phyloP scores from a whole-genome alignment of 2,113 vertebrate genomes.

The Bambusicola thoracicus region DNA sequence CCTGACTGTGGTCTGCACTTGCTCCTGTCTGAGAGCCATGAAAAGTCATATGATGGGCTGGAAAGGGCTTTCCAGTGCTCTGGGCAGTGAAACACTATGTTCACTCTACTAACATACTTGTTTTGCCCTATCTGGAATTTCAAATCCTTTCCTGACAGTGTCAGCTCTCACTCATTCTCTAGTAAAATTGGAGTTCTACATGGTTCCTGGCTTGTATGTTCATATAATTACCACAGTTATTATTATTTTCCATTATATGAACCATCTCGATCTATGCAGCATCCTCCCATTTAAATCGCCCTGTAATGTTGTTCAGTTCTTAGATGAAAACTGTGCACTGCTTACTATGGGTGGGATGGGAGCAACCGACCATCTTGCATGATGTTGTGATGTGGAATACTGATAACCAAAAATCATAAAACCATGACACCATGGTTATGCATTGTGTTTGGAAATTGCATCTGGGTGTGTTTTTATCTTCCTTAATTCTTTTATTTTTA shows the following conservation, averaged over 20 bases:
- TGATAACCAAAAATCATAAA: no score
- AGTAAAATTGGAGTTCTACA: background rate
- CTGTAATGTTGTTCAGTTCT: background rate
- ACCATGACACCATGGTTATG: background rate
- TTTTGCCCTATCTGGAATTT: background rate
- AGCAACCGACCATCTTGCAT: background rate
- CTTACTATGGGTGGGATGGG: background rate
- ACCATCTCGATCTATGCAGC: background rate
- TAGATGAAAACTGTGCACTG: background rate
- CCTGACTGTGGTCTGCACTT: background rate
- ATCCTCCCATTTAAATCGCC: background rate
- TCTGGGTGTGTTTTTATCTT: background rate
- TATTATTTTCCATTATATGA: background rate
- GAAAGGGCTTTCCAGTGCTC: background rate
- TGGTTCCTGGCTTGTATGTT: background rate
- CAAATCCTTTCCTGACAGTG: background rate
- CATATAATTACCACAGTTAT: background rate
- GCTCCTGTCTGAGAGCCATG: background rate
- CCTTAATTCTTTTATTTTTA: background rate
- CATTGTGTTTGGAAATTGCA: background rate
- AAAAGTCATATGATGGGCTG: background rate
- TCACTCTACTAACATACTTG: background rate
- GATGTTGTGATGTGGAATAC: no score
- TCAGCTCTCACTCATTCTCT: background rate
- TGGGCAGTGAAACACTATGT: background rate